phyloP scores from a whole-genome alignment of 2,888 invertebrate genomes.

The Dryococelus australis region DNA sequence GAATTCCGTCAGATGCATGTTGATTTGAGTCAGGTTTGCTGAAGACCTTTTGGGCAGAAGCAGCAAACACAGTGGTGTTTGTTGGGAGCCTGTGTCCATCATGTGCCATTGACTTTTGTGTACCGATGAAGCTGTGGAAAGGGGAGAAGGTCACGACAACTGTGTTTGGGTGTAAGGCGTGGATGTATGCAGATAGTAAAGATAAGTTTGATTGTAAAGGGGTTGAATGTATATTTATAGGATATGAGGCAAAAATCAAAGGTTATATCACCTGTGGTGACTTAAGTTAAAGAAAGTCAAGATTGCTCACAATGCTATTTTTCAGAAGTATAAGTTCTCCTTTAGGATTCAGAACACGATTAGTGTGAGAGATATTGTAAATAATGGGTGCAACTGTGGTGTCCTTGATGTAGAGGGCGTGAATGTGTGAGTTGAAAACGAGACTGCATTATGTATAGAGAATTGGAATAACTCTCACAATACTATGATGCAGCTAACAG shows the following conservation, averaged over 20 bases:
- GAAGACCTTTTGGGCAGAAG: background rate
- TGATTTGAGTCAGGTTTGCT: background rate
- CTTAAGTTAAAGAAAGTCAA: background rate
- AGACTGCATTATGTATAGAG: background rate
- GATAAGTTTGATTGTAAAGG: background rate
- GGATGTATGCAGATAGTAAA: background rate
- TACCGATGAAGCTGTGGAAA: background rate
- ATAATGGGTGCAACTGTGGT: background rate
- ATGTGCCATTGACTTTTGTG: background rate
- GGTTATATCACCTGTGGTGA: background rate
- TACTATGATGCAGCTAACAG: no score
- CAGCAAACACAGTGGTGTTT: background rate
- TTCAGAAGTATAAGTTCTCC: background rate
- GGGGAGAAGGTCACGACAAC: background rate
- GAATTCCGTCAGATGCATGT: background rate
- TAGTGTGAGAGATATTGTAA: background rate
- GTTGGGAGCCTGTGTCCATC: background rate
- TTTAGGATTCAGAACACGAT: background rate
- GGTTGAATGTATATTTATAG: background rate
- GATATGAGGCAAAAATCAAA: background rate
- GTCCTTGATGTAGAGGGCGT: background rate
- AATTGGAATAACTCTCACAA: no score
- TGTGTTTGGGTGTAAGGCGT: background rate
- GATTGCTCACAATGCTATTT: background rate
- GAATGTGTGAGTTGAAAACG: background rate